Percentiles rank a stretch among this genome's conserved stretches.
Evolutionary conservation across 2,888 invertebrate genomes (phyloP).

Genomic region (Amblyjoppa fuscipennis): DNA sequence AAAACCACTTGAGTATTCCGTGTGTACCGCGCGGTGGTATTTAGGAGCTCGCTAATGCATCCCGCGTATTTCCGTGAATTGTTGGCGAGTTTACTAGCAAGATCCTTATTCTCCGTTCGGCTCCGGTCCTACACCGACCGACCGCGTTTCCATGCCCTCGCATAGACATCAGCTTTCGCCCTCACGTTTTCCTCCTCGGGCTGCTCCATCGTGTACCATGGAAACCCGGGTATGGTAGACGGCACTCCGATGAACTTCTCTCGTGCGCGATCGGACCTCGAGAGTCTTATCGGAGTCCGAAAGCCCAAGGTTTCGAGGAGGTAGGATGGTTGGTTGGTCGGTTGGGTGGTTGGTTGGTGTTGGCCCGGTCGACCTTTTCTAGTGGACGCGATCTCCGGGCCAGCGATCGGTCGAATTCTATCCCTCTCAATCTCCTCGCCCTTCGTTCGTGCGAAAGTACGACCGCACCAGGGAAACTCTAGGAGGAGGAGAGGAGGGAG

Average conservation of each 20-base stretch:
- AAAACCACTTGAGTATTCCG: conserved; percentile 77
- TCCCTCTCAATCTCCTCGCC: conserved; percentile 45
- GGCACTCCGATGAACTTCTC: conserved; percentile 15
- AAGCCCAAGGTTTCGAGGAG: neutral
- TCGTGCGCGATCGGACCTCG: conserved; percentile 42
- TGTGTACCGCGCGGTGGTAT: conserved; percentile 76
- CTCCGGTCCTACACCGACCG: conserved; percentile 4
- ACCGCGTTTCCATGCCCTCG: conserved; percentile 58
- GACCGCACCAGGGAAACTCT: conserved; percentile 26
- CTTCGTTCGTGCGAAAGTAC: conserved; percentile 48
- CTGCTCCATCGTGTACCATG: neutral
- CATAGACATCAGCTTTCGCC: conserved; percentile 56
- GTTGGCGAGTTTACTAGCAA: conserved; percentile 75
- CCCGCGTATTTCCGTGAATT: conserved; percentile 77
- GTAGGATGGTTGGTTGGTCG: neutral
- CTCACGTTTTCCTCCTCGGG: conserved; percentile 55
- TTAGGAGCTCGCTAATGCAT: conserved; percentile 80
- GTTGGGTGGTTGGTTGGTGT: neutral
- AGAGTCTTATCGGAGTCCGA: conserved; percentile 51
- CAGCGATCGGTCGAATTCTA: conserved; percentile 47
- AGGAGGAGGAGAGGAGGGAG: neutral
- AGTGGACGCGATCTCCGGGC: conserved; percentile 31
- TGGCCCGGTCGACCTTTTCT: conserved; percentile 39
- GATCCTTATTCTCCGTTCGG: conserved; percentile 35
- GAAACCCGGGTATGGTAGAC: neutral